Conservation (phyloP, 1,140 invertebrate genomes). For the Parasteatoda tepidariorum region DNA sequence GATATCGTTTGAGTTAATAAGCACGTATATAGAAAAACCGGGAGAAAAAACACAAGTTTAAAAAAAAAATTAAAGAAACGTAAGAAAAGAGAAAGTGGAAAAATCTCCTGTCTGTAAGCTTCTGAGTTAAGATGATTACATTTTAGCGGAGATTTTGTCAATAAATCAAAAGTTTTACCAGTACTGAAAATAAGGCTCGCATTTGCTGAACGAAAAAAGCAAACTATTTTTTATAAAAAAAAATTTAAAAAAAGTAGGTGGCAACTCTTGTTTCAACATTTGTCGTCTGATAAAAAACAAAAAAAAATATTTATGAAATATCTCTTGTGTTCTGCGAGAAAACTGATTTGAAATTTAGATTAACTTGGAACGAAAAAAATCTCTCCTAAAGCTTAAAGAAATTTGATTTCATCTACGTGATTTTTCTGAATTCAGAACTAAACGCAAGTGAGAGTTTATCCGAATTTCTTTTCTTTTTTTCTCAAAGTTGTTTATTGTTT, state of each 20-base stretch:
- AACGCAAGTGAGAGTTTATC: no score
- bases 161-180: conserved; percentile 46
- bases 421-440: not conserved
- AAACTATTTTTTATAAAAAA: not conserved
- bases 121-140: conserved; percentile 48
- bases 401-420: conserved; percentile 27
- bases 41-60: not conserved
- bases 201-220: conserved; percentile 1
- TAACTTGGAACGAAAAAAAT: conserved; percentile 18
- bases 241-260: conserved; percentile 24
- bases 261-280: conserved; percentile 39
- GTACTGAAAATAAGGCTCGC: conserved; percentile 1
- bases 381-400: not conserved
- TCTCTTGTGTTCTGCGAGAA: not conserved
- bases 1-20: no score
- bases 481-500: no score
- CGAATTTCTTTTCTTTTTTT: no score
- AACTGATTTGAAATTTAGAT: conserved; percentile 54
- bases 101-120: conserved; percentile 22
- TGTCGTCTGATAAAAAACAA: not conserved
- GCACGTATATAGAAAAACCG: no score
- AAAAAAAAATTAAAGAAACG: conserved; percentile 5
- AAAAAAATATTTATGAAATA: conserved; percentile 42
- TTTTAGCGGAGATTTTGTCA: conserved; percentile 51
- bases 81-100: conserved; percentile 7